Evolutionary conservation across 2,113 vertebrate genomes (phyloP).

Genomic region (Gymnogyps californianus): DNA sequence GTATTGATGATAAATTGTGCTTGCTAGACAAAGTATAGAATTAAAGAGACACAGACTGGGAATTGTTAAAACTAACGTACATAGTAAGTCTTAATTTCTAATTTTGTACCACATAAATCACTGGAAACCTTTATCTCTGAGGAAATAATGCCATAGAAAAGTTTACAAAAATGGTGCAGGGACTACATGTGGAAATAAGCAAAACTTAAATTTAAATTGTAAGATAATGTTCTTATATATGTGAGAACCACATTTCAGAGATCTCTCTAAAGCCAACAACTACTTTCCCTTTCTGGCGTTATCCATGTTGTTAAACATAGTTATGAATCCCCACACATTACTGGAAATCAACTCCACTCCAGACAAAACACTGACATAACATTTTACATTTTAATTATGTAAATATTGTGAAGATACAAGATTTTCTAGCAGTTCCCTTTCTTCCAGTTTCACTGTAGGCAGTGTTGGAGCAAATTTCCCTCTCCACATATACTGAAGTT

Average conservation of each 20-base stretch:
- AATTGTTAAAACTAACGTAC: background rate
- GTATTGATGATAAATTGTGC: background rate
- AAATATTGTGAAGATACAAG: conserved; percentile 38
- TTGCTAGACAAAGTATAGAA: background rate
- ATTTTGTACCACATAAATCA: background rate
- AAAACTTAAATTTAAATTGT: background rate
- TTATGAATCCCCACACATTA: conserved; percentile 41
- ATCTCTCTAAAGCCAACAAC: background rate
- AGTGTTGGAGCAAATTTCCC: conserved; percentile 43
- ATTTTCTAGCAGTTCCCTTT: conserved; percentile 41
- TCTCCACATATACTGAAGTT: conserved; percentile 33
- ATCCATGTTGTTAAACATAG: conserved; percentile 46
- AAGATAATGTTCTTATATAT: background rate
- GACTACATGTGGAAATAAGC: background rate
- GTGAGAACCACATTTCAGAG: background rate
- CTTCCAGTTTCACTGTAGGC: conserved; percentile 32
- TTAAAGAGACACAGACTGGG: background rate
- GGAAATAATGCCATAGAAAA: background rate
- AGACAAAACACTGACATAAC: conserved; percentile 56
- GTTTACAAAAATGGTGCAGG: background rate
- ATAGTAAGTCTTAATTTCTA: background rate
- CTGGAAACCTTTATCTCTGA: background rate
- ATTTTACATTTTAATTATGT: conserved; percentile 54
- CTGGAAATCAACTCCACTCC: conserved; percentile 62
- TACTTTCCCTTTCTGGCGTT: conserved; percentile 39